phyloP scores from a whole-genome alignment of 2,888 invertebrate genomes.

The Diarsia dahlii region DNA sequence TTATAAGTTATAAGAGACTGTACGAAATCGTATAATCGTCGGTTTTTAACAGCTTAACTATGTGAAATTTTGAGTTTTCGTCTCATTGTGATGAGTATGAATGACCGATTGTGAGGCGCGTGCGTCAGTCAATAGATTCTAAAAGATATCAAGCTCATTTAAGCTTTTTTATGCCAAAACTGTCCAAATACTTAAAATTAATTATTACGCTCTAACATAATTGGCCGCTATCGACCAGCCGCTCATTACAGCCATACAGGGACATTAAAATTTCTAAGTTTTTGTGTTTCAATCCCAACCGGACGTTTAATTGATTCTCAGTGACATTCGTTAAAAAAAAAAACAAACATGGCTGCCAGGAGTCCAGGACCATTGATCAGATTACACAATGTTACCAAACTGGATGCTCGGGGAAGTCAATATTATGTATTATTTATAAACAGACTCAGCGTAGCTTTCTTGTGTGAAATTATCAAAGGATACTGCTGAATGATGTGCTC shows the following conservation, averaged over 20 bases:
- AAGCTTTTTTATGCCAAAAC: slow-evolving; percentile 51
- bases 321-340: slow-evolving; percentile 79
- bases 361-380: slow-evolving; percentile 88
- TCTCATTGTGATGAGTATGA: slow-evolving; percentile 84
- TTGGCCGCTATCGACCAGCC: slow-evolving; percentile 71
- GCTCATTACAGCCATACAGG: slow-evolving; percentile 75
- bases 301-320: slow-evolving; percentile 86
- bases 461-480: slow-evolving; percentile 65
- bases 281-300: slow-evolving; percentile 76
- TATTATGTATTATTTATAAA: slow-evolving; percentile 85
- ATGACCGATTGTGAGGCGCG: slow-evolving; percentile 66
- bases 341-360: slow-evolving; percentile 82
- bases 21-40: slow-evolving; percentile 89
- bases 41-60: slow-evolving; percentile 89
- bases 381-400: slow-evolving; percentile 89
- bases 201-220: slow-evolving; percentile 42
- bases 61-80: slow-evolving; percentile 87
- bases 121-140: slow-evolving; percentile 48
- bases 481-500: slow-evolving; percentile 58
- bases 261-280: slow-evolving; percentile 75
- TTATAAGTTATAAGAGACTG: slow-evolving; percentile 75
- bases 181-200: slow-evolving; percentile 53
- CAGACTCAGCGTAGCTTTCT: slow-evolving; percentile 67
- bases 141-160: slow-evolving; percentile 16
- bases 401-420: slow-evolving; percentile 84